Percentiles rank a stretch among this genome's conserved stretches.
Evolutionary conservation across 2,888 invertebrate species (phyloP).

Genomic region (Xylophagus ater): DNA sequence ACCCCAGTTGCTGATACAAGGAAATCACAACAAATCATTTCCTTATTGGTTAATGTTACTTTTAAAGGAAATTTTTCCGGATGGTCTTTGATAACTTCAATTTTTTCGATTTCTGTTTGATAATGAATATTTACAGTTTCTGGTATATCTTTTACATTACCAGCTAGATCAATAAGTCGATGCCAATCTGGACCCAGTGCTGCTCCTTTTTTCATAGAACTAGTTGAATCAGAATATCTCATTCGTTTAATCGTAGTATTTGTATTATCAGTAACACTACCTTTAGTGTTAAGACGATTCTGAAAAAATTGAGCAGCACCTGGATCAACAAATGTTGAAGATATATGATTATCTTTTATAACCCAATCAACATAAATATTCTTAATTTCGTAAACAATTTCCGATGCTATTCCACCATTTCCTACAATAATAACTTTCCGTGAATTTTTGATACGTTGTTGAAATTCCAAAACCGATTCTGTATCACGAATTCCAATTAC

Average conservation of each 20-base stretch:
- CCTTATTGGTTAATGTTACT: constrained; percentile 62
- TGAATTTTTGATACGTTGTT: constrained; percentile 54
- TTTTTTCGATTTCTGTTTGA: constrained; percentile 43
- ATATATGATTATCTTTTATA: constrained; percentile 84
- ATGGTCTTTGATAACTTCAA: constrained; percentile 20
- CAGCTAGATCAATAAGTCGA: constrained; percentile 50
- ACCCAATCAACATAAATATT: constrained; percentile 86
- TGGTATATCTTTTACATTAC: constrained; percentile 31
- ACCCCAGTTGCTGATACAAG: constrained; percentile 95
- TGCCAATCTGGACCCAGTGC: constrained; percentile 98
- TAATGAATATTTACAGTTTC: constrained; percentile 49
- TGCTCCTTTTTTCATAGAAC: constrained; percentile 53
- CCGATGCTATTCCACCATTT: constrained; percentile 98
- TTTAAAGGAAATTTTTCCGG: constrained; percentile 53
- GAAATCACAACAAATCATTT: constrained; percentile 70
- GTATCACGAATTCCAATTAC: constrained; percentile 89
- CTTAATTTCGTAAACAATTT: constrained; percentile 79
- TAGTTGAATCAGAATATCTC: constrained; percentile 52
- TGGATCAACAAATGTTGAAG: constrained; percentile 89
- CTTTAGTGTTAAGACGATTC: constrained; percentile 34
- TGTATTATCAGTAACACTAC: constrained; percentile 14
- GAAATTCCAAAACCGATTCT: constrained; percentile 76
- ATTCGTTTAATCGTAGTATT: constrained; percentile 47
- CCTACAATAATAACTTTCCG: constrained; percentile 75
- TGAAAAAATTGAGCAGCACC: constrained; percentile 92